phyloP scores from a whole-genome alignment of 2,113 vertebrate genomes.

The Eira barbara region DNA sequence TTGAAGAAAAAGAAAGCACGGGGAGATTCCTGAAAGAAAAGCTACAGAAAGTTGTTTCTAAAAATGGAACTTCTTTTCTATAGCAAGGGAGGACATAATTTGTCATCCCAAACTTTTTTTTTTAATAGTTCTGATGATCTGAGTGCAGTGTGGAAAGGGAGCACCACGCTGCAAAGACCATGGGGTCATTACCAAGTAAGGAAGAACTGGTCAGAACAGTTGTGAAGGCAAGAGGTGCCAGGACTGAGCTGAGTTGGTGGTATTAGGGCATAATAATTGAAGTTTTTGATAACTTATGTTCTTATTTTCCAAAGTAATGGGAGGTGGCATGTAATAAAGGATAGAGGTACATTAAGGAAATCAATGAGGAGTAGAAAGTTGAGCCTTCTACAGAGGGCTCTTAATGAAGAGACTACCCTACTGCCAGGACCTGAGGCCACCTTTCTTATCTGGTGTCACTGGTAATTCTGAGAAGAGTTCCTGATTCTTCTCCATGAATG shows the following conservation, averaged over 20 bases:
- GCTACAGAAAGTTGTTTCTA: background rate
- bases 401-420: background rate
- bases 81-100: background rate
- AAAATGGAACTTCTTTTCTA: background rate
- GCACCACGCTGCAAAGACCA: rapidly evolving
- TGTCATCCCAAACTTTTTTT: background rate
- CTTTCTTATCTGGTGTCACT: background rate
- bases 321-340: background rate
- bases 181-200: background rate
- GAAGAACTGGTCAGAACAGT: background rate
- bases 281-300: background rate
- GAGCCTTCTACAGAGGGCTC: background rate
- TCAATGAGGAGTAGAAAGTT: background rate
- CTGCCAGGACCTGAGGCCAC: background rate
- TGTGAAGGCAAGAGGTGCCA: background rate
- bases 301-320: background rate
- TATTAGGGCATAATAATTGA: background rate
- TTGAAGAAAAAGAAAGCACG: background rate
- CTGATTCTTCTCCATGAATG: background rate
- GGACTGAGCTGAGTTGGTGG: background rate
- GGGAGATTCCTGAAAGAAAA: background rate
- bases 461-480: background rate
- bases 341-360: too few species aligned
- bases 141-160: background rate
- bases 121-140: background rate